These are phyloP conservation scores for Micrastur ruficollis DNA, from an alignment of 2,797 vertebrate genomes.

Conservation along the genomic window DNA sequence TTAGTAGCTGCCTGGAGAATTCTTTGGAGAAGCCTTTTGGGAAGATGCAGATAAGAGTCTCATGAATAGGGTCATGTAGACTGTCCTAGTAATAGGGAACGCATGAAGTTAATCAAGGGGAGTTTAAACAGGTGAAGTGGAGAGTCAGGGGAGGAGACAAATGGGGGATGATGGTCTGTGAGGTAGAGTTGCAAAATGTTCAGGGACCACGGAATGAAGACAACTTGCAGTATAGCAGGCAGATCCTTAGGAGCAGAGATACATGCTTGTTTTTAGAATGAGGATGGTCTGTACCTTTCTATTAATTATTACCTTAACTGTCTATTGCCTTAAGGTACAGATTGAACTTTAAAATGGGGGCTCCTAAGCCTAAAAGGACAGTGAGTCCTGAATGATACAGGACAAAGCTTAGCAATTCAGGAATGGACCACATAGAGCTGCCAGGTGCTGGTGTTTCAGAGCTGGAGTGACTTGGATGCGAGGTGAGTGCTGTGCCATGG, in stretches of 20 bases:
- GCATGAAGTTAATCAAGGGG: not conserved
- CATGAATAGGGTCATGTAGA: not conserved
- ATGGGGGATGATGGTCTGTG: not conserved
- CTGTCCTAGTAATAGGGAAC: not conserved
- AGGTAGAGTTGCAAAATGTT: not conserved
- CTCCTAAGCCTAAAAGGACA: not conserved
- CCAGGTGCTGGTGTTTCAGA: not conserved
- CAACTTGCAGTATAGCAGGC: not conserved
- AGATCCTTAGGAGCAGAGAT: not conserved
- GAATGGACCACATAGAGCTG: not conserved
- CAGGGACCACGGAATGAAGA: not conserved
- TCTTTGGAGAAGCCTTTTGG: not conserved
- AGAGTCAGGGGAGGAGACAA: not conserved
- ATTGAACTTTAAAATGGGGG: not conserved
- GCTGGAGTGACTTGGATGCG: not conserved
- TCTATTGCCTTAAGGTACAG: not conserved
- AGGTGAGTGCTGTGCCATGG: not conserved
- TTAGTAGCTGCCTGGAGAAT: not conserved
- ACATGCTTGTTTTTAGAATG: not conserved
- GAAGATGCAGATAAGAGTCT: not conserved
- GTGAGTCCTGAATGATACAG: not conserved
- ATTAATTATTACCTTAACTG: not conserved
- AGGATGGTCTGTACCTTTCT: not conserved
- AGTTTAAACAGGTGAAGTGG: not conserved
- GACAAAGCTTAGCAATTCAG: not conserved